Base-by-base conservation (phyloP, 1,140 invertebrate genomes). In the Drosophila truncata region DNA sequence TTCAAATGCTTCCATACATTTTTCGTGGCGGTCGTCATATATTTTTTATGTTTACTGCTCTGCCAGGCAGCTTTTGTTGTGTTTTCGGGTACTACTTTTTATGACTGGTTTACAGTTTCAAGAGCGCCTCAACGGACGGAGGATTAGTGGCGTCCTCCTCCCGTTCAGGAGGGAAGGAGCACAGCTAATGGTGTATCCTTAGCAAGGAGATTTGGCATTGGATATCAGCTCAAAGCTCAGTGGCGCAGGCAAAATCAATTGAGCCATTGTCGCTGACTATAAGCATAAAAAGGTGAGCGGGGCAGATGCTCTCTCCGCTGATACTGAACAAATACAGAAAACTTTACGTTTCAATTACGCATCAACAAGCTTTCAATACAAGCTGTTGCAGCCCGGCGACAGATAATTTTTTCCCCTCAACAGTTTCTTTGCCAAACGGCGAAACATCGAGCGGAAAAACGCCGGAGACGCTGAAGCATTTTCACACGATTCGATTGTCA, bases 281-380 rank as follows among this genome's bases (percentile, higher is more conserved):
- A 13, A 33, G 20, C 23, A 27, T 42, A 27, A 37, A 37, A 42
- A 75, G 41, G 74, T 57, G 25, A 57, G 63, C 27, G 52, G 44
- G 44, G n/a, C 16, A 46, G 42, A 29, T 29, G 25, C 31, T 16
- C 13, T 23, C 14, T 52, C 13, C 46, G 33, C 39, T 49, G 33
- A 60, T 42, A 25, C 8, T 46, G 25, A 55, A 20, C 60, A 74
- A 83, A 65, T 76, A 66, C 49, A 69, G 78, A 65, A 70, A 91
- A 90, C 76, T 91, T 91, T 82, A 91, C 86, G 88, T 91, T 91
- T 91, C 87, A 91, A 91, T 91, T 91, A 91, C 87, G 78, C 87
- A 91, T 91, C 87, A 91, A 86, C 72, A 64, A 91, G 87, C 87
- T 85, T 88, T 91, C 87, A 91, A 83, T 91, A 87, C 88, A 88